Conservation (phyloP, 1,140 invertebrate species). For the Daktulosphaira vitifoliae region DNA sequence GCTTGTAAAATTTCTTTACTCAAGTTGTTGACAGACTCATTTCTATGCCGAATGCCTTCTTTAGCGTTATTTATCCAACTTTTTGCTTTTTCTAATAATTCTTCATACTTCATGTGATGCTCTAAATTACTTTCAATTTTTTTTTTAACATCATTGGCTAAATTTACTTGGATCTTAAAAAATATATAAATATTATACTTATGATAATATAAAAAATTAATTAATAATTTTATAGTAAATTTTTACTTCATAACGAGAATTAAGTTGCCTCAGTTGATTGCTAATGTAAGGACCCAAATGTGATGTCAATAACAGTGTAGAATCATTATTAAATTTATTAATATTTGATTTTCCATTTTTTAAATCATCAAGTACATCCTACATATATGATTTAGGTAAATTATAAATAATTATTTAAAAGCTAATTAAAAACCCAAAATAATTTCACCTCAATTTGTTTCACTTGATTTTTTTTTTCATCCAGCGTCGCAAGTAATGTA, state of each 20-base stretch:
- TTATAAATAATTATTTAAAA: neutral
- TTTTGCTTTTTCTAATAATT: slow-evolving; percentile 67
- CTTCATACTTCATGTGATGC: slow-evolving; percentile 76
- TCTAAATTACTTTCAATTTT: slow-evolving; percentile 84
- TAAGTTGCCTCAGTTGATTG: slow-evolving; percentile 79
- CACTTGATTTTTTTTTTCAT: slow-evolving; percentile 79
- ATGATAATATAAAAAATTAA: too few species aligned
- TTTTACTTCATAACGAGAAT: slow-evolving; percentile 70
- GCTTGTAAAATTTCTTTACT: slow-evolving; percentile 75
- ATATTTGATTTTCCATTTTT: slow-evolving; percentile 74
- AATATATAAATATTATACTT: neutral
- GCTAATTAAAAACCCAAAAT: neutral
- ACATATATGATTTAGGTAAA: too few species aligned
- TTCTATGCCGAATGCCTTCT: slow-evolving; percentile 69
- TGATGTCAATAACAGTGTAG: slow-evolving; percentile 65
- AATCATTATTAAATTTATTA: slow-evolving; percentile 70
- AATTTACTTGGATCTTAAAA: slow-evolving; percentile 63
- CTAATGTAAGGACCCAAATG: slow-evolving; percentile 84
- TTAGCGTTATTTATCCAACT: slow-evolving; percentile 83
- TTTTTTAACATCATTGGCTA: slow-evolving; percentile 85
- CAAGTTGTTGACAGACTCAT: slow-evolving; percentile 61
- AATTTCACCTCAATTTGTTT: slow-evolving; percentile 53
- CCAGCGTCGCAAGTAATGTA: slow-evolving; percentile 65
- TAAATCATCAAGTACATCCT: slow-evolving; percentile 64
- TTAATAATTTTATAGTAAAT: too few species aligned